A percentile compares a stretch with the other conserved stretches of the same genome.
Evolutionary conservation across 2,113 vertebrate genomes (phyloP).

Genomic region (Thymallus thymallus): DNA sequence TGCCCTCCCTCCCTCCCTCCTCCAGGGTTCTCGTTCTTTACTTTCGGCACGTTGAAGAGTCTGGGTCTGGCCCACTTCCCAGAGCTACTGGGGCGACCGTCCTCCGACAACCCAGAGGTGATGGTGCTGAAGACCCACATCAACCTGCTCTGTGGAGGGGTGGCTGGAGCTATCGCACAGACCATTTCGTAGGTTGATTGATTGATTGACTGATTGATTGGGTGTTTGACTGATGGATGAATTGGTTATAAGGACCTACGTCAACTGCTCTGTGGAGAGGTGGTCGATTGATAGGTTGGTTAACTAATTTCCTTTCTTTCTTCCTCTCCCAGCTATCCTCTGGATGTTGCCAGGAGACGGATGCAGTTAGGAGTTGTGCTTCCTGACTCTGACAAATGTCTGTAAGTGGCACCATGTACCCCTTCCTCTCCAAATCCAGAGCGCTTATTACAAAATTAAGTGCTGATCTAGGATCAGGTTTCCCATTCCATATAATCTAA

Average conservation of each 20-base stretch:
- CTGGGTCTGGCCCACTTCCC: slow-evolving; percentile 91
- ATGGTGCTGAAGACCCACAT: slow-evolving; percentile 90
- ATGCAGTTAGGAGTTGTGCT: slow-evolving; percentile 91
- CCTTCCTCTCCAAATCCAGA: not conserved
- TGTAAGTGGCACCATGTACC: slow-evolving; percentile 78
- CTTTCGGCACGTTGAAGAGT: slow-evolving; percentile 95
- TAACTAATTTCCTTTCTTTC: no score
- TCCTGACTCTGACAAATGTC: slow-evolving; percentile 91
- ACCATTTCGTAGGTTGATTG: slow-evolving; percentile 86
- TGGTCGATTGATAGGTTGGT: no score
- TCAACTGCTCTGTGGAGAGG: no score
- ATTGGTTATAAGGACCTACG: not conserved
- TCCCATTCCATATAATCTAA: not conserved
- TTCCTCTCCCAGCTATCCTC: slow-evolving; percentile 81
- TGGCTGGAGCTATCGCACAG: slow-evolving; percentile 95
- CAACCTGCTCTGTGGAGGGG: slow-evolving; percentile 93
- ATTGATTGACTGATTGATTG: not conserved
- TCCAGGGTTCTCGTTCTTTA: slow-evolving; percentile 97
- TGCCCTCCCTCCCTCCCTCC: not conserved
- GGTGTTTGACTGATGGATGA: not conserved
- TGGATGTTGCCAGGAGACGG: slow-evolving; percentile 92
- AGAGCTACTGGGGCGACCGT: slow-evolving; percentile 85
- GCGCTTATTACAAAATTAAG: no score
- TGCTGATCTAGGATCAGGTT: no score
- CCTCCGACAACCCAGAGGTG: slow-evolving; percentile 92